A percentile compares a stretch with the other conserved stretches of the same genome.
Conservation (phyloP, 2,113 vertebrate species). For the Bagarius yarrelli region DNA sequence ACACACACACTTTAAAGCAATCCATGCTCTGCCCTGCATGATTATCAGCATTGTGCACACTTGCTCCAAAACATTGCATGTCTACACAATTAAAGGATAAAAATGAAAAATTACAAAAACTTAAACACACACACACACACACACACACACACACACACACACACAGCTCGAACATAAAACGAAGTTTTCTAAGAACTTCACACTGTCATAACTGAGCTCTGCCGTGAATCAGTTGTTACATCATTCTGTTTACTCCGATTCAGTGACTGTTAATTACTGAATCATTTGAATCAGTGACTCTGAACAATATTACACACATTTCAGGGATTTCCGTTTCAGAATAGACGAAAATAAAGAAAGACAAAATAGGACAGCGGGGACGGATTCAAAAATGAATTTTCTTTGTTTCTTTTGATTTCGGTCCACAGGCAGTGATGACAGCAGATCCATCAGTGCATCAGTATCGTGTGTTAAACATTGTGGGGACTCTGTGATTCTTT, state of each 20-base stretch:
- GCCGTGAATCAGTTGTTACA: background rate
- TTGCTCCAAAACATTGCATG: constrained; percentile 56
- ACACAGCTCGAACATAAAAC: background rate
- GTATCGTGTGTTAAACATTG: background rate
- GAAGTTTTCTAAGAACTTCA: background rate
- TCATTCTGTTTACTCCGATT: background rate
- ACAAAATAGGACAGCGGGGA: background rate
- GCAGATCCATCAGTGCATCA: background rate
- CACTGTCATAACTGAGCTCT: background rate
- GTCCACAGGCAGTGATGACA: background rate
- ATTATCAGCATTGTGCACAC: constrained; percentile 19
- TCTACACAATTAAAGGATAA: constrained; percentile 58
- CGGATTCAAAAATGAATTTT: too few relatives aligned
- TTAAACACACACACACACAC: constrained; percentile 18
- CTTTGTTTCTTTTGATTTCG: too few relatives aligned
- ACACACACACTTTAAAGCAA: constrained; percentile 13
- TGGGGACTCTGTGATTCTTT: background rate
- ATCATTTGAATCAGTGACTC: background rate
- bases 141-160: background rate
- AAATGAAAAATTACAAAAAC: constrained; percentile 47
- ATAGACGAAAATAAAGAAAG: background rate
- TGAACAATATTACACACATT: background rate
- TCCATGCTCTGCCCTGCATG: background rate
- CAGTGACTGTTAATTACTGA: background rate
- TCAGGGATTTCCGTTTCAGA: background rate